Evolutionary conservation across 1,140 invertebrate species (phyloP).

Genomic region (Drosophila navojoa): DNA sequence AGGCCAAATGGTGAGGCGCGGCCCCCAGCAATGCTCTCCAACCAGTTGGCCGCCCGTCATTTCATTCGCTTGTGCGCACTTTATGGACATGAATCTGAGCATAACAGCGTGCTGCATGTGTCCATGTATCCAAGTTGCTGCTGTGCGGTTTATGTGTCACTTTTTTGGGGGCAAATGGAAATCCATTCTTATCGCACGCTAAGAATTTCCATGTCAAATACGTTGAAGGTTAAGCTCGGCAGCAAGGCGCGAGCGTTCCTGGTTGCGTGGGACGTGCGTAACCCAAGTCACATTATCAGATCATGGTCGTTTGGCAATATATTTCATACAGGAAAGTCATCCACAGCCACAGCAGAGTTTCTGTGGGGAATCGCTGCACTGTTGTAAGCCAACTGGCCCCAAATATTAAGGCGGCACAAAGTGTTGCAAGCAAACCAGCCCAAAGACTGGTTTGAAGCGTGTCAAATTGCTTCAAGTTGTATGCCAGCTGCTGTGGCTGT

Average conservation of each 20-base stretch:
- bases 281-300: slow-evolving; percentile 16
- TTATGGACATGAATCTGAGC: slow-evolving; percentile 58
- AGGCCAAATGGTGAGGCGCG: slow-evolving; percentile 42
- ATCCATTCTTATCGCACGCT: slow-evolving; percentile 21
- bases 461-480: slow-evolving; percentile 56
- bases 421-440: slow-evolving; percentile 62
- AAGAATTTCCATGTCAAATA: slow-evolving; percentile 36
- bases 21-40: slow-evolving; percentile 25
- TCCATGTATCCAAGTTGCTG: slow-evolving; percentile 9
- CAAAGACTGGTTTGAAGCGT: slow-evolving; percentile 66
- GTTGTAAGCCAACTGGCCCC: slow-evolving; percentile 27
- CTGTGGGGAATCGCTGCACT: slow-evolving; percentile 42
- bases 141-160: slow-evolving; percentile 36
- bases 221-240: slow-evolving; percentile 28
- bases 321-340: background rate
- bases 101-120: slow-evolving; percentile 28
- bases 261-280: slow-evolving; percentile 31
- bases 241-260: slow-evolving; percentile 16
- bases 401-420: slow-evolving; percentile 40
- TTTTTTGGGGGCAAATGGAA: slow-evolving; percentile 24
- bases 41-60: slow-evolving; percentile 19
- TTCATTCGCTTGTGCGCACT: slow-evolving; percentile 59
- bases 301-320: slow-evolving; percentile 4
- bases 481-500: slow-evolving; percentile 37
- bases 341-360: background rate